Evolutionary conservation across 1,140 invertebrate genomes (phyloP).

Genomic region (Bombus confusus): DNA sequence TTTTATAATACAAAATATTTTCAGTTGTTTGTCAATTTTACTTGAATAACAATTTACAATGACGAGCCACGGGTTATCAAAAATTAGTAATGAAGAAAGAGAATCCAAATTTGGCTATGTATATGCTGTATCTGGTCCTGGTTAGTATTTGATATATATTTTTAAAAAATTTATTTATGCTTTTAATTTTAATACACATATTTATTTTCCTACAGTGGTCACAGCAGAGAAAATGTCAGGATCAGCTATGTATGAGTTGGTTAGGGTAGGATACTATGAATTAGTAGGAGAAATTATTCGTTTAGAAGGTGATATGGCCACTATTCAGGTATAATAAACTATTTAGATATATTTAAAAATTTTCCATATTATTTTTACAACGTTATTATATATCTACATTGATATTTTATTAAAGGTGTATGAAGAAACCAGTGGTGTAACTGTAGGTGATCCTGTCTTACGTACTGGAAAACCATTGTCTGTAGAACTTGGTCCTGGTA

Average conservation of each 20-base stretch:
- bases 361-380: not conserved
- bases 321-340: constrained; percentile 91
- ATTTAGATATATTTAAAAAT: not conserved
- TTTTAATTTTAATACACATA: not conserved
- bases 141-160: constrained; percentile 84
- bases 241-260: constrained; percentile 99
- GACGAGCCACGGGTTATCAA: constrained; percentile 84
- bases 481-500: constrained; percentile 99
- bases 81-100: constrained; percentile 92
- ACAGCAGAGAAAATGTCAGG: constrained; percentile 99
- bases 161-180: constrained; percentile 13
- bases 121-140: constrained; percentile 97
- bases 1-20: constrained; percentile 7
- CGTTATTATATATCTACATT: not conserved
- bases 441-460: constrained; percentile 99
- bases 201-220: constrained; percentile 89
- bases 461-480: constrained; percentile 99
- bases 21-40: constrained; percentile 20
- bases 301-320: constrained; percentile 99
- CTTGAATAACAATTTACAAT: constrained; percentile 69
- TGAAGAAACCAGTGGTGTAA: constrained; percentile 99
- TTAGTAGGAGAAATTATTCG: constrained; percentile 99
- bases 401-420: constrained; percentile 88
- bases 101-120: constrained; percentile 97
- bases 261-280: constrained; percentile 98